These are phyloP conservation scores for Odontocerum albicorne DNA, from an alignment of 2,888 invertebrate species.

Conservation along the genomic window DNA sequence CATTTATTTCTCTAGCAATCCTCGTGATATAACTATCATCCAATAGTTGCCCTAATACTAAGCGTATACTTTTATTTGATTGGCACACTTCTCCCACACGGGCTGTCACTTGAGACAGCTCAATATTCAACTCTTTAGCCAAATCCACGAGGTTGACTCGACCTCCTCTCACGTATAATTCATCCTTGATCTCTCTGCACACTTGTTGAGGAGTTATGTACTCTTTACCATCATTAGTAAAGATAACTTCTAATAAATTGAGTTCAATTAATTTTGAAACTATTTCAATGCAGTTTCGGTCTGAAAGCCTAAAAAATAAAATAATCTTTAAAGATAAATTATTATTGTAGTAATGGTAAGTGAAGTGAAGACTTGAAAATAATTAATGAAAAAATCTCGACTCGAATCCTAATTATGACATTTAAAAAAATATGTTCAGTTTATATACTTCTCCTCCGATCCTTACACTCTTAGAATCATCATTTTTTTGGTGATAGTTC, in stretches of 20 bases:
- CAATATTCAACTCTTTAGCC: slow-evolving; percentile 85
- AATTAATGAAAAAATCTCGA: too few species aligned
- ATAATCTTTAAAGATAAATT: slow-evolving; percentile 3
- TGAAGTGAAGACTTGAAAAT: slow-evolving; percentile 11
- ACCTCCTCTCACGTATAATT: slow-evolving; percentile 85
- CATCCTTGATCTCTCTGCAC: slow-evolving; percentile 86
- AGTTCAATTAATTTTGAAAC: slow-evolving; percentile 83
- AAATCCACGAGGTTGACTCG: slow-evolving; percentile 88
- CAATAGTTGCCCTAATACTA: slow-evolving; percentile 89
- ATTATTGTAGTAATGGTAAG: too few species aligned
- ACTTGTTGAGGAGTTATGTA: slow-evolving; percentile 93
- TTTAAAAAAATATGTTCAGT: too few species aligned
- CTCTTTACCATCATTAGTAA: slow-evolving; percentile 96
- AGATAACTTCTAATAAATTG: slow-evolving; percentile 86
- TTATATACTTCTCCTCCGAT: too few species aligned
- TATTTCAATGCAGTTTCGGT: slow-evolving; percentile 96
- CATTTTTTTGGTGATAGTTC: too few species aligned
- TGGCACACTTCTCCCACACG: slow-evolving; percentile 72
- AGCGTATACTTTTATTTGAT: slow-evolving; percentile 67
- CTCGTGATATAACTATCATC: slow-evolving; percentile 79
- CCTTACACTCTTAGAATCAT: too few species aligned
- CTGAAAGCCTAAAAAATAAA: slow-evolving; percentile 75
- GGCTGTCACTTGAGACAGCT: slow-evolving; percentile 72
- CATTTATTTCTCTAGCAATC: slow-evolving; percentile 92
- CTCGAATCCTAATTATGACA: too few species aligned